Percentiles rank a stretch among this genome's conserved stretches.
These are phyloP conservation scores for Ennomos fuscantarius DNA, from an alignment of 2,888 invertebrate species.

Conservation along the genomic window DNA sequence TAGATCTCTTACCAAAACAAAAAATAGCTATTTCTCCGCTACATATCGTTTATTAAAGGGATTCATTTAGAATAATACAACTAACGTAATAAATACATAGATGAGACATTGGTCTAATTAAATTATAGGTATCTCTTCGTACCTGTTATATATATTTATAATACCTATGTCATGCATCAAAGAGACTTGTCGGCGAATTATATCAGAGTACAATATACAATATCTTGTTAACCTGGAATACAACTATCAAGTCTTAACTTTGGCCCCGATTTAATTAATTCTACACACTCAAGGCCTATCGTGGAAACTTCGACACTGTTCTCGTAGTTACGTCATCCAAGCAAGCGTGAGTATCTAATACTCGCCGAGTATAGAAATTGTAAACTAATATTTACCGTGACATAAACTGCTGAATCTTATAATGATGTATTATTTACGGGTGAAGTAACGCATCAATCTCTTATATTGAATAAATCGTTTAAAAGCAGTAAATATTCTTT, in stretches of 20 bases:
- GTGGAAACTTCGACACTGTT: slow-evolving; percentile 24
- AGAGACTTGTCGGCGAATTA: slow-evolving; percentile 14
- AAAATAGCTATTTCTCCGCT: too few relatives aligned
- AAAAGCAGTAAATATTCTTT: slow-evolving; percentile 24
- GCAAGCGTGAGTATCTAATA: background rate
- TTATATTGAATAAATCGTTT: slow-evolving; percentile 34
- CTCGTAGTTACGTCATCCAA: slow-evolving; percentile 21
- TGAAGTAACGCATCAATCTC: slow-evolving; percentile 31
- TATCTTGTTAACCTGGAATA: slow-evolving; percentile 31
- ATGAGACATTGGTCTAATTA: background rate
- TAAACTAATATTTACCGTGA: slow-evolving; percentile 15
- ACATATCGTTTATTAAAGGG: too few relatives aligned
- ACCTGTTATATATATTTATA: too few relatives aligned
- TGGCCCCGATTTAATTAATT: slow-evolving; percentile 28
- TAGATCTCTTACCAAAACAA: too few relatives aligned
- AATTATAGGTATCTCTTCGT: background rate
- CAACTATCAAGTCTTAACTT: slow-evolving; percentile 27
- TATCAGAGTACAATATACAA: slow-evolving; percentile 14
- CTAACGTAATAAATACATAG: too few relatives aligned
- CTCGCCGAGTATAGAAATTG: slow-evolving; percentile 7
- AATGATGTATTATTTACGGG: too few relatives aligned
- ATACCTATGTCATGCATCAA: slow-evolving; percentile 12
- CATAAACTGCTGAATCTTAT: too few relatives aligned
- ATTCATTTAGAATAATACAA: too few relatives aligned
- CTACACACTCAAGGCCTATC: slow-evolving; percentile 20